Evolutionary conservation across 2,113 vertebrate genomes (phyloP).

Genomic region (Hippocampus guttulatus): DNA sequence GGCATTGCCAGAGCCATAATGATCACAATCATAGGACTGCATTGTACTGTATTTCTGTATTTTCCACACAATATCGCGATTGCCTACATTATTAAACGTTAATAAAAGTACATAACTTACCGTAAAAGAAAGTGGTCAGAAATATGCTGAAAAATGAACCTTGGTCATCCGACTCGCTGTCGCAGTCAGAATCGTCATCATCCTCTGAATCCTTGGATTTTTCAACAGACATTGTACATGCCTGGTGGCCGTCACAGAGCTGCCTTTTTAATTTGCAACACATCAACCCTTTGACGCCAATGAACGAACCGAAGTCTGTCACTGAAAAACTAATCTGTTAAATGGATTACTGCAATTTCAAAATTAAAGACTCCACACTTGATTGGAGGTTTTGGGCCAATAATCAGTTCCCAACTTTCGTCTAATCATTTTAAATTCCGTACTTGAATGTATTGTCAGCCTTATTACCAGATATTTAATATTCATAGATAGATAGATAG

Average conservation of each 20-base stretch:
- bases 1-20: background rate
- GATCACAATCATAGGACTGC: background rate
- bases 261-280: no score
- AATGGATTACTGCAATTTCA: constrained; percentile 50
- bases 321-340: constrained; percentile 42
- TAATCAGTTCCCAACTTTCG: no score
- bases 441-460: no score
- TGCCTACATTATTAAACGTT: background rate
- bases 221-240: constrained; percentile 37
- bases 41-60: background rate
- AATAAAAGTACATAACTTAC: constrained; percentile 21
- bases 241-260: no score
- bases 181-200: constrained; percentile 26
- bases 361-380: constrained; percentile 28
- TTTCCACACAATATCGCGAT: no score
- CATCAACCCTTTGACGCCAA: no score
- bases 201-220: constrained; percentile 23
- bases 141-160: constrained; percentile 8
- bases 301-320: background rate
- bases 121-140: constrained; percentile 38
- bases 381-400: no score
- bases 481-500: no score
- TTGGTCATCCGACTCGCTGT: constrained; percentile 5
- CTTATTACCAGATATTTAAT: no score
- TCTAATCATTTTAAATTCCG: no score